Evolutionary conservation across 2,797 vertebrate genomes (phyloP).

Genomic region (Sciurus vulgaris): DNA sequence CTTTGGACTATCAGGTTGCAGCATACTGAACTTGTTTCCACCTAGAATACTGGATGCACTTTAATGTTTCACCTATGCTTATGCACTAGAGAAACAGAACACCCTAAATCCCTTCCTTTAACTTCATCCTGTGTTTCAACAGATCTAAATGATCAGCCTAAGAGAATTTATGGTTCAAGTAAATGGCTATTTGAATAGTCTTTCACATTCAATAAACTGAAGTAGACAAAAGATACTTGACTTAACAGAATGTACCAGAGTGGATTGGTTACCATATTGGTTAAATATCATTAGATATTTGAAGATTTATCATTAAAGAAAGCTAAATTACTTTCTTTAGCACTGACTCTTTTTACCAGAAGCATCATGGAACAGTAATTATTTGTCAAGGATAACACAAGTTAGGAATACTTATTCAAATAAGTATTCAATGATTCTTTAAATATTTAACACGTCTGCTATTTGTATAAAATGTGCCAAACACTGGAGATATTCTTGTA

Average conservation of each 20-base stretch:
- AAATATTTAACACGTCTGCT: background rate
- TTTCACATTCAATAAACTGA: background rate
- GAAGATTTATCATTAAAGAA: background rate
- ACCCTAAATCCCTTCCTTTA: background rate
- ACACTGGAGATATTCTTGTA: conserved; percentile 1
- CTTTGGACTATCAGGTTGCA: background rate
- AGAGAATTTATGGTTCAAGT: background rate
- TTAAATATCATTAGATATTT: background rate
- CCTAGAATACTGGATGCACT: background rate
- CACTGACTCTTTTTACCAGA: background rate
- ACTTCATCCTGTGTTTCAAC: background rate
- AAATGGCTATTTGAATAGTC: background rate
- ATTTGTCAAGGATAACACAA: background rate
- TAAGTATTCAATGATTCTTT: no score
- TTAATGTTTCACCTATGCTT: background rate
- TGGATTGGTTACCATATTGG: background rate
- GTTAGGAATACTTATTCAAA: background rate
- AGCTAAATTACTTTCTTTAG: background rate
- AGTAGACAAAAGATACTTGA: background rate
- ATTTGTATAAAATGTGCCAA: background rate
- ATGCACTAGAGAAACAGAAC: background rate
- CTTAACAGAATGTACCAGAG: background rate
- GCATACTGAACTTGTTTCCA: background rate
- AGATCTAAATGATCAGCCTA: background rate
- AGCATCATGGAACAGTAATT: background rate